These are phyloP conservation scores for Andrena cerasifolii DNA, from an alignment of 1,140 invertebrate genomes.

Conservation along the genomic window DNA sequence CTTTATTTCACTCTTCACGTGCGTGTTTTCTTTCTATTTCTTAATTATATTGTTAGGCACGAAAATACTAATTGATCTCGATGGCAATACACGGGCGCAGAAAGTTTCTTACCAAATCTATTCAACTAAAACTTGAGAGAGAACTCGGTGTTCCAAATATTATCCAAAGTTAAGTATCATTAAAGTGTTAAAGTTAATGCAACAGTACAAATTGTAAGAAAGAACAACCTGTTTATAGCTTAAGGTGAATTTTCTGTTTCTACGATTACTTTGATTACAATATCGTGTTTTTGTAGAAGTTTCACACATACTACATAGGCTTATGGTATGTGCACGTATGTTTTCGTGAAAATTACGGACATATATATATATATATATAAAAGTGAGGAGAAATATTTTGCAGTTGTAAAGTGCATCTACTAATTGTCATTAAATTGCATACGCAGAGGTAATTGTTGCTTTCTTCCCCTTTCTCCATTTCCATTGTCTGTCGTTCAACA, in stretches of 20 bases:
- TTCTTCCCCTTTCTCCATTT: no score
- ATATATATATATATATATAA: conserved; percentile 46
- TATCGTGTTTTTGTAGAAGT: conserved; percentile 24
- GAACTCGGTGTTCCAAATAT: conserved; percentile 55
- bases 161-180: conserved; percentile 58
- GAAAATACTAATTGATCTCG: conserved; percentile 10
- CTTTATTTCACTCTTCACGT: neutral
- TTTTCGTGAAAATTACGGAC: conserved; percentile 22
- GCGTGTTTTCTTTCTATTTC: neutral
- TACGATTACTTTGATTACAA: conserved; percentile 2
- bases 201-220: conserved; percentile 68
- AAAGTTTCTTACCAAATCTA: neutral
- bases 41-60: neutral
- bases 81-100: neutral
- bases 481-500: no score
- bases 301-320: neutral
- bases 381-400: no score
- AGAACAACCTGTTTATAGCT: conserved; percentile 30
- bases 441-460: no score
- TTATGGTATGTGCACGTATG: conserved; percentile 40
- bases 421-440: no score
- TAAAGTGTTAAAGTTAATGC: conserved; percentile 45
- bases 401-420: no score
- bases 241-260: conserved; percentile 37
- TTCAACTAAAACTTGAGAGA: conserved; percentile 19